Conservation (phyloP, 2,797 vertebrate genomes). For the Molossus molossus region DNA sequence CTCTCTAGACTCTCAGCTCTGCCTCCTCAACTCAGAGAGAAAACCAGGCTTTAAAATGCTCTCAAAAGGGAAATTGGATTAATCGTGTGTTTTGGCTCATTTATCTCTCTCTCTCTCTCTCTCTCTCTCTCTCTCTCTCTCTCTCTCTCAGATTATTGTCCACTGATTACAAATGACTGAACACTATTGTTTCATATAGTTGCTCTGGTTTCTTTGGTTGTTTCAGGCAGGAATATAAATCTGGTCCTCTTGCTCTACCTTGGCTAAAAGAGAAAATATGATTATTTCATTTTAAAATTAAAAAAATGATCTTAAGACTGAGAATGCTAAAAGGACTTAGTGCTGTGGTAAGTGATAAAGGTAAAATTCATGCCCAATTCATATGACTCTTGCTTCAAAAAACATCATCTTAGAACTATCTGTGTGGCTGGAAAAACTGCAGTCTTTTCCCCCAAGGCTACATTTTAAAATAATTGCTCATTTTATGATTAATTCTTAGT, state of each 20-base stretch:
- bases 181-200: not conserved
- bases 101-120: not conserved
- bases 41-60: not conserved
- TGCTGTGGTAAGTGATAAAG: not conserved
- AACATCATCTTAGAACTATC: not conserved
- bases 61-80: not conserved
- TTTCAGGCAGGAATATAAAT: slow-evolving; percentile 43
- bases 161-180: slow-evolving; percentile 39
- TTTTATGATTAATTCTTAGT: slow-evolving; percentile 16
- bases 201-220: slow-evolving; percentile 27
- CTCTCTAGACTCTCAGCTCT: not conserved
- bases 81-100: not conserved
- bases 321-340: not conserved
- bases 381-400: slow-evolving; percentile 40
- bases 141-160: not conserved
- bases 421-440: not conserved
- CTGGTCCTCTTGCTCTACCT: not conserved
- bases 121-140: not conserved
- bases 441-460: not conserved
- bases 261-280: slow-evolving; percentile 23
- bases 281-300: slow-evolving; percentile 56
- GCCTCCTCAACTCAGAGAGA: not conserved
- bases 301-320: slow-evolving; percentile 13
- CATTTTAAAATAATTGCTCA: not conserved
- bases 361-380: not conserved